These are phyloP conservation scores for Camponotus vicinus DNA, from an alignment of 1,140 invertebrate genomes.

Conservation along the genomic window DNA sequence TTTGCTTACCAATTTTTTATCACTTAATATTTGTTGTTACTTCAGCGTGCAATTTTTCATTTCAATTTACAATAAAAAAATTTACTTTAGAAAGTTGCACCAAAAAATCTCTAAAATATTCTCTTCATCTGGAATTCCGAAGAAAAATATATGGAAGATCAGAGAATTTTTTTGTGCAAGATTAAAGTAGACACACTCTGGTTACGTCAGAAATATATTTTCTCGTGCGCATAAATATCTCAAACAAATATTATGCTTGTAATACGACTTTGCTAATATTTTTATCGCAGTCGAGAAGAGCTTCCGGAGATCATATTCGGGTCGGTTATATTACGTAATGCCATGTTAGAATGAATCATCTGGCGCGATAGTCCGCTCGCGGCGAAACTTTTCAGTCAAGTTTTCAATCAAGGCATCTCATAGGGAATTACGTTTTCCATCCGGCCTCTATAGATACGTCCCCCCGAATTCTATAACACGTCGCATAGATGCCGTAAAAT, in stretches of 20 bases:
- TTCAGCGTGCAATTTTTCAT: too few relatives aligned
- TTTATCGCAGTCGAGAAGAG: background rate
- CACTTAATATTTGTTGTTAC: too few relatives aligned
- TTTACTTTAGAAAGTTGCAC: too few relatives aligned
- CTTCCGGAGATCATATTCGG: background rate
- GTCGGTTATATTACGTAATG: background rate
- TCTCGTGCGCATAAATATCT: background rate
- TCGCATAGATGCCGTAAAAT: slow-evolving; percentile 19
- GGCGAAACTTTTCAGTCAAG: slow-evolving; percentile 18
- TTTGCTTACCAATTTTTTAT: too few relatives aligned
- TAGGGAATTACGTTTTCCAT: slow-evolving; percentile 1
- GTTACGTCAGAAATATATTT: background rate
- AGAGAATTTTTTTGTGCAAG: too few relatives aligned
- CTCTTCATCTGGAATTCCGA: too few relatives aligned
- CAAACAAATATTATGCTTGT: background rate
- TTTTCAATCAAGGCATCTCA: slow-evolving; percentile 18
- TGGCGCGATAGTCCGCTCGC: background rate
- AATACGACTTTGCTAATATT: background rate
- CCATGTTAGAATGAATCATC: background rate
- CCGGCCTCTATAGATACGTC: background rate
- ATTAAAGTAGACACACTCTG: too few relatives aligned
- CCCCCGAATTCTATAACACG: slow-evolving; percentile 10
- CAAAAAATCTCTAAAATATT: too few relatives aligned
- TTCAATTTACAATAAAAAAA: too few relatives aligned
- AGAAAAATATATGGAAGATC: too few relatives aligned